Percentiles rank a stretch among this genome's conserved stretches.
These are phyloP conservation scores for Carapus acus DNA, from an alignment of 2,797 vertebrate genomes.

Conservation along the genomic window DNA sequence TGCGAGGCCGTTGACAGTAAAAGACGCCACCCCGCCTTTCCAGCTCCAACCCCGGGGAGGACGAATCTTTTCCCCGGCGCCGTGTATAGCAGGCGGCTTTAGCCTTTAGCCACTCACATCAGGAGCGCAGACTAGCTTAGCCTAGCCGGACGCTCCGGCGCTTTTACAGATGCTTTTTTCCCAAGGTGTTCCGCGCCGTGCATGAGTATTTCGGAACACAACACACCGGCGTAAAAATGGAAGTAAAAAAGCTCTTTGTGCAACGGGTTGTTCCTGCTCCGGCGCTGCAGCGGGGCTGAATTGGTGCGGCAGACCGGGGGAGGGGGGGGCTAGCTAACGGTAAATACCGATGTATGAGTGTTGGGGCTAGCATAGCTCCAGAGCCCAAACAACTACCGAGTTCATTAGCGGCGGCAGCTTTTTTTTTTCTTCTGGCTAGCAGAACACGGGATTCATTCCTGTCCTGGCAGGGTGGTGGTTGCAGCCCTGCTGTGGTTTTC, in stretches of 20 bases:
- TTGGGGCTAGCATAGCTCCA: conserved; percentile 68
- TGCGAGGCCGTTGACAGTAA: conserved; percentile 48
- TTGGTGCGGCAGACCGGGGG: conserved; percentile 33
- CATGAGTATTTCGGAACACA: conserved; percentile 33
- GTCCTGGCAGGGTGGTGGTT: conserved; percentile 41
- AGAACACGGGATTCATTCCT: conserved; percentile 58
- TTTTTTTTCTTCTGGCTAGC: conserved; percentile 59
- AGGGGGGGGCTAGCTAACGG: conserved; percentile 56
- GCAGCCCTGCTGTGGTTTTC: conserved; percentile 46
- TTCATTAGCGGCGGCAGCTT: conserved; percentile 63
- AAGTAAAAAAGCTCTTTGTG: conserved; percentile 56
- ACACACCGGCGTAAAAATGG: conserved; percentile 13
- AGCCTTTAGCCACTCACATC: conserved; percentile 61
- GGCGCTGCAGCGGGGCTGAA: conserved; percentile 51
- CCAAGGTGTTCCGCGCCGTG: conserved; percentile 4
- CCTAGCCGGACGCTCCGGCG: conserved; percentile 48
- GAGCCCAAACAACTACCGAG: conserved; percentile 70
- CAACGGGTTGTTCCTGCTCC: conserved; percentile 34
- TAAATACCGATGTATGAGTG: conserved; percentile 73
- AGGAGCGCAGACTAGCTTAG: conserved; percentile 54
- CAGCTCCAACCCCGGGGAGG: conserved; percentile 57
- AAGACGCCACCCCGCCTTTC: conserved; percentile 63
- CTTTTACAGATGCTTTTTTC: conserved; percentile 20
- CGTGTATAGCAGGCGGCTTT: conserved; percentile 66
- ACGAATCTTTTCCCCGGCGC: conserved; percentile 63